Percentiles rank a stretch among this genome's conserved stretches.
Conservation (phyloP, 2,113 vertebrate genomes). For the Promerops cafer region DNA sequence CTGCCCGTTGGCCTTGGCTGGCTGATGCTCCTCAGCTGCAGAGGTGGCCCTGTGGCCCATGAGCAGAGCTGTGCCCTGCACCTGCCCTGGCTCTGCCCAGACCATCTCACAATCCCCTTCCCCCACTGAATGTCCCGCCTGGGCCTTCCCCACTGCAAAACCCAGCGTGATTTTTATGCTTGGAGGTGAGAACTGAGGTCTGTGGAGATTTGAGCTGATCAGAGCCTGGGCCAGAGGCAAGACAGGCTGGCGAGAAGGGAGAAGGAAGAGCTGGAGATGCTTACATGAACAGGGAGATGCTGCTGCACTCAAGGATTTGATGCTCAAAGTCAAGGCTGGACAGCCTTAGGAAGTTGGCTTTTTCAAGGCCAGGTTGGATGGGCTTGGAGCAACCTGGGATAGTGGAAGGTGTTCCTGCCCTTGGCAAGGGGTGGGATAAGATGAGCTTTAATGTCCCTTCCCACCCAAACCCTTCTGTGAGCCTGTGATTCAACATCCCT, state of each 20-base stretch:
- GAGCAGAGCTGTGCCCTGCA: neutral
- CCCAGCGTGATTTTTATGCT: neutral
- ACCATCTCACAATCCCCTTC: neutral
- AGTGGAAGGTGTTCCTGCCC: neutral
- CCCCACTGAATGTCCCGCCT: neutral
- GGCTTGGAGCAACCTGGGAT: neutral
- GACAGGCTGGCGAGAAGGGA: neutral
- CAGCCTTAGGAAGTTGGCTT: neutral
- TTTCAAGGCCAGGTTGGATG: neutral
- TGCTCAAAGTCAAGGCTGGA: neutral
- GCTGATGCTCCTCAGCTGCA: neutral
- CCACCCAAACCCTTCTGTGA: neutral
- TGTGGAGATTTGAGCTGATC: neutral
- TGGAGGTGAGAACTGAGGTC: neutral
- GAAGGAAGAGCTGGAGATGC: neutral
- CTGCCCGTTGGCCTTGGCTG: neutral
- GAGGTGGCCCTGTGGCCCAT: neutral
- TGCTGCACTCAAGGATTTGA: neutral
- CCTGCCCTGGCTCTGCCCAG: neutral
- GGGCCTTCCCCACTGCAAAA: neutral
- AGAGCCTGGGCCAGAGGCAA: neutral
- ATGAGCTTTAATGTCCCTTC: neutral
- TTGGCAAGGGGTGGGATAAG: neutral
- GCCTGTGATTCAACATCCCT: no score
- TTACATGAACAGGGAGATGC: neutral